Evolutionary conservation across 2,113 vertebrate species (phyloP).

Genomic region (Rhabdornis inornatus): DNA sequence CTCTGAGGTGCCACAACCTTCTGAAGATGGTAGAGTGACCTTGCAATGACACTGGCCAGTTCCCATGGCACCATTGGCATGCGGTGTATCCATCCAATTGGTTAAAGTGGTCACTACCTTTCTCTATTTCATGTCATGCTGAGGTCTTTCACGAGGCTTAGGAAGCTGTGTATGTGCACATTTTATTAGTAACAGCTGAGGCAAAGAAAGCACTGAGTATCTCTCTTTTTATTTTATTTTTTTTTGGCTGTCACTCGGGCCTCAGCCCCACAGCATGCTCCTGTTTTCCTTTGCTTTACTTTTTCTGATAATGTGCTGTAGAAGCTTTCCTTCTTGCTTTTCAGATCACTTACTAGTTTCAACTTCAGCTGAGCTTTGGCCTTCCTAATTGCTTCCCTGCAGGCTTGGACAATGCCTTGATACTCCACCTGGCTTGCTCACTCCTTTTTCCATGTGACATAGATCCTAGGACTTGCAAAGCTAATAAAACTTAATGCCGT

Average conservation of each 20-base stretch:
- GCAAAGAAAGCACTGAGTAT: not conserved
- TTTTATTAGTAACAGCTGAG: not conserved
- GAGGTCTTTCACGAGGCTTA: not conserved
- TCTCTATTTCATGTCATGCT: not conserved
- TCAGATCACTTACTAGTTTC: not conserved
- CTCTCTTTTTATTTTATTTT: not conserved
- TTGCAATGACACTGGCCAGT: not conserved
- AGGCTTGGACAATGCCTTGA: not conserved
- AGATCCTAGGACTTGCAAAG: not conserved
- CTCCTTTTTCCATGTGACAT: not conserved
- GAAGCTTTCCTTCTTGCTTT: not conserved
- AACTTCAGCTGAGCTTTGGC: slow-evolving; percentile 8
- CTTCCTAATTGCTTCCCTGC: not conserved
- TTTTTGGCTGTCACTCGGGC: not conserved
- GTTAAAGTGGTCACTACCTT: not conserved
- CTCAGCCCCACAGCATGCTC: not conserved
- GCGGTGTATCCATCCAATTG: not conserved
- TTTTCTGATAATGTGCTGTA: not conserved
- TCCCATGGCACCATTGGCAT: not conserved
- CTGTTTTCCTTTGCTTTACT: not conserved
- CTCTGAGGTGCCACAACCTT: not conserved
- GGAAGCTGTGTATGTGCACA: not conserved
- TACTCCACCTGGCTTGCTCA: not conserved
- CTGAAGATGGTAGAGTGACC: not conserved
- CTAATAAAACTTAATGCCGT: not conserved